These are phyloP conservation scores for Heliconius hermathena DNA, from an alignment of 1,140 invertebrate genomes.

Conservation along the genomic window DNA sequence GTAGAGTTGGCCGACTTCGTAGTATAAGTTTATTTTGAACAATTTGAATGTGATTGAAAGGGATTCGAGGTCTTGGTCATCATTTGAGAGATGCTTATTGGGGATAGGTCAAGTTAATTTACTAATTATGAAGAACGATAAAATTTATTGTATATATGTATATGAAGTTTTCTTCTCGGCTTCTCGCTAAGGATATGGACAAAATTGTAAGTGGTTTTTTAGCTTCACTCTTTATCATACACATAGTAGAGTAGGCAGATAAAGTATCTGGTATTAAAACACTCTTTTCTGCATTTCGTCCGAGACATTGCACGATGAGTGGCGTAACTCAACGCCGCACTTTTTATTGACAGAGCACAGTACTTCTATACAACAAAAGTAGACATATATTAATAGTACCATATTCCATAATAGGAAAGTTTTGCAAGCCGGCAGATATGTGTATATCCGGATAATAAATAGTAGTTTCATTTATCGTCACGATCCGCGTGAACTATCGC, in stretches of 20 bases:
- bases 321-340: too few relatives aligned
- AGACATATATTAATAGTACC: not conserved
- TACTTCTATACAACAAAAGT: not conserved
- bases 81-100: not conserved
- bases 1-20: not conserved
- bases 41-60: conserved; percentile 4
- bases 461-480: conserved; percentile 23
- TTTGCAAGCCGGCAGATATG: not conserved
- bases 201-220: too few relatives aligned
- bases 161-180: too few relatives aligned
- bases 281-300: too few relatives aligned
- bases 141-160: too few relatives aligned
- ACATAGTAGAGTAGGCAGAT: too few relatives aligned
- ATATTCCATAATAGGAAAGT: conserved; percentile 9
- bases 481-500: conserved; percentile 13
- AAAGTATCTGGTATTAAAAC: too few relatives aligned
- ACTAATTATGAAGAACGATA: not conserved
- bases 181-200: too few relatives aligned
- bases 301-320: too few relatives aligned
- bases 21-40: conserved; percentile 1
- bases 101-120: not conserved
- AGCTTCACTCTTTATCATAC: too few relatives aligned
- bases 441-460: conserved; percentile 21
- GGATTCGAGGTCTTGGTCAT: not conserved
- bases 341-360: not conserved